phyloP scores from a whole-genome alignment of 1,140 invertebrate genomes.

The Hyles vespertilio region DNA sequence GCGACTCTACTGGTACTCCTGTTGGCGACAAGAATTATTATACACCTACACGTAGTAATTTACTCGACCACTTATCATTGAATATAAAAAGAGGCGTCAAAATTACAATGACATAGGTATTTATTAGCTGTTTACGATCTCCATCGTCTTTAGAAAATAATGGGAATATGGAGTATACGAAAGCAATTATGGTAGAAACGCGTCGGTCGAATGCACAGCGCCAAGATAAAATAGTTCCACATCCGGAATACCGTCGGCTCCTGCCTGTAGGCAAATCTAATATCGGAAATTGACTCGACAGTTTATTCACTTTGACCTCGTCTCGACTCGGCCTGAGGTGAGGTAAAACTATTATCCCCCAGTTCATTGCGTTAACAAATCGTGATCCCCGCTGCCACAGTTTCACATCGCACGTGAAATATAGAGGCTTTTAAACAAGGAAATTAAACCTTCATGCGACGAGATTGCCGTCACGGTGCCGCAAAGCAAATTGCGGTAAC shows the following conservation, averaged over 20 bases:
- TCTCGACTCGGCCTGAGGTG: slow-evolving; percentile 27
- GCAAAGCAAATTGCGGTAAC: slow-evolving; percentile 1
- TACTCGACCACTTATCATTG: no score
- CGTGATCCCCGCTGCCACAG: slow-evolving; percentile 12
- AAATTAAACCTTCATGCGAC: background rate
- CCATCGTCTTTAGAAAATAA: no score
- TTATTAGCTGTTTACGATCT: no score
- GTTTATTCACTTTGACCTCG: slow-evolving; percentile 50
- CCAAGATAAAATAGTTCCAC: slow-evolving; percentile 22
- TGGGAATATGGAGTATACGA: background rate
- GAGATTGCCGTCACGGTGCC: background rate
- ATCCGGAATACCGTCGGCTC: slow-evolving; percentile 25
- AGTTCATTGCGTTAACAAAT: slow-evolving; percentile 34
- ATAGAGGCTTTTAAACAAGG: background rate
- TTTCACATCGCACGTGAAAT: slow-evolving; percentile 11
- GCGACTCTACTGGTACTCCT: no score
- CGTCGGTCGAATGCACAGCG: slow-evolving; percentile 12
- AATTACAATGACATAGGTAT: no score
- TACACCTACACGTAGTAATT: no score
- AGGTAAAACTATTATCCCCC: slow-evolving; percentile 45
- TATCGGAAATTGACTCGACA: slow-evolving; percentile 55
- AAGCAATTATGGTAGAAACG: slow-evolving; percentile 3
- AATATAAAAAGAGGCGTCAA: no score
- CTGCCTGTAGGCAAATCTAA: slow-evolving; percentile 50
- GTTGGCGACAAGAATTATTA: no score